Conservation (phyloP, 2,888 invertebrate genomes). For the Leucozona laternaria region DNA sequence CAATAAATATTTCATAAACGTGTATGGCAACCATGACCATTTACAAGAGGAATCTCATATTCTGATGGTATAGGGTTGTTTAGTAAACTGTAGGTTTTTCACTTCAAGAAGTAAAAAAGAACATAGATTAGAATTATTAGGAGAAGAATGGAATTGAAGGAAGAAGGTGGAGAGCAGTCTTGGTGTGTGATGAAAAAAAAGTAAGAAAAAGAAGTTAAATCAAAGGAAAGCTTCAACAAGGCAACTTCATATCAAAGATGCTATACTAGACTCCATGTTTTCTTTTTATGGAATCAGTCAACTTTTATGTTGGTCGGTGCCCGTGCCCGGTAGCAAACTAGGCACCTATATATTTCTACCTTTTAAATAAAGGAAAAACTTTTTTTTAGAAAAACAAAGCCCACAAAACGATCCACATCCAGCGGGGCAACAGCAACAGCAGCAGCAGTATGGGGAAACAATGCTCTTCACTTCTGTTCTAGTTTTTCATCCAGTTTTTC, state of each 20-base stretch:
- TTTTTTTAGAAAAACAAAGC: slow-evolving; percentile 13
- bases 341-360: slow-evolving; percentile 26
- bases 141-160: not conserved
- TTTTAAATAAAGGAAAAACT: slow-evolving; percentile 30
- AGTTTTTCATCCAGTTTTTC: slow-evolving; percentile 64
- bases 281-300: slow-evolving; percentile 69
- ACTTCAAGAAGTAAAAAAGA: slow-evolving; percentile 55
- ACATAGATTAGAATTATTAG: slow-evolving; percentile 39
- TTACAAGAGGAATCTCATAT: not conserved
- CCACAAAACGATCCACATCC: slow-evolving; percentile 1
- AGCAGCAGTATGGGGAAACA: slow-evolving; percentile 57
- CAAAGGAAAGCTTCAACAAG: slow-evolving; percentile 34
- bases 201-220: not conserved
- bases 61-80: slow-evolving; percentile 28
- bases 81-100: slow-evolving; percentile 54
- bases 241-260: slow-evolving; percentile 26
- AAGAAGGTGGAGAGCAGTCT: too few relatives aligned
- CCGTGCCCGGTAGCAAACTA: slow-evolving; percentile 10
- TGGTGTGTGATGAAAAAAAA: not conserved
- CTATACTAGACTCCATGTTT: slow-evolving; percentile 54
- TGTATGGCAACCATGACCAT: not conserved
- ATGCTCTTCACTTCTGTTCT: slow-evolving; percentile 69
- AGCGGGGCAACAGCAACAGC: not conserved
- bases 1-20: too few relatives aligned
- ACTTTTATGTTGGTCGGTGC: slow-evolving; percentile 49